Evolutionary conservation across 2,113 vertebrate species (phyloP), one percentile per base, ranked within the genome.

Genomic region (Epinephelus cyanopodus): DNA sequence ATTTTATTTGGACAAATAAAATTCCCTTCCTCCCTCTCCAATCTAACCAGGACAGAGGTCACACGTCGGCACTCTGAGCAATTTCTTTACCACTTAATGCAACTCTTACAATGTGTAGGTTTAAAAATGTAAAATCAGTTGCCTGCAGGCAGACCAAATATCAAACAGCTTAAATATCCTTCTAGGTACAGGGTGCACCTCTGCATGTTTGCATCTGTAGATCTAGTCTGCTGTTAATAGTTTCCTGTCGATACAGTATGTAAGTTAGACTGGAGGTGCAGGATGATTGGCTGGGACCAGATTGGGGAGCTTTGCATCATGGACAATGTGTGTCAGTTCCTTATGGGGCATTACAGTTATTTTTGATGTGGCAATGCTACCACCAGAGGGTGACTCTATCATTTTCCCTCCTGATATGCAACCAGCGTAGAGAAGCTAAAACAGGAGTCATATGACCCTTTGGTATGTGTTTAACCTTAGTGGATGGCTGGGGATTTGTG

Each of bases 391-490:
- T 33, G 39, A 78, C 74, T 56, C 61, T 11, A 6, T 39, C 12
- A 47, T 25, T 60, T 77, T 52, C 45, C 27, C 11, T 54, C 15
- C 33, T 52, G 23, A 54, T 50, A 23, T 57, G 42, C 27, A 76
- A 56, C 47, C 42, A 52, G 65, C 6, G 21, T 3, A 77, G 6
- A 57, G 56, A 21, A 29, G 56, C n/a, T 80, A 27, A 61, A 71
- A 37, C 42, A 21, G 50, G 56, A 78, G 39, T 48, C 21, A 77
- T 14, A 12, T 58, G 76, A 80, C 21, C 7, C 53, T n/a, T 54
- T 25, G 27, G 33, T 69, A 57, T 53, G 56, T 23, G 56, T 37
- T 73, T 67, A 58, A 65, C 56, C 6, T 64, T 13, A n/a, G 37
- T 4, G 23, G n/a, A 10, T 18, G 52, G 42, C 19, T 64, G 37